These are phyloP conservation scores for Platysteira castanea DNA, from an alignment of 2,113 vertebrate genomes.

Conservation along the genomic window DNA sequence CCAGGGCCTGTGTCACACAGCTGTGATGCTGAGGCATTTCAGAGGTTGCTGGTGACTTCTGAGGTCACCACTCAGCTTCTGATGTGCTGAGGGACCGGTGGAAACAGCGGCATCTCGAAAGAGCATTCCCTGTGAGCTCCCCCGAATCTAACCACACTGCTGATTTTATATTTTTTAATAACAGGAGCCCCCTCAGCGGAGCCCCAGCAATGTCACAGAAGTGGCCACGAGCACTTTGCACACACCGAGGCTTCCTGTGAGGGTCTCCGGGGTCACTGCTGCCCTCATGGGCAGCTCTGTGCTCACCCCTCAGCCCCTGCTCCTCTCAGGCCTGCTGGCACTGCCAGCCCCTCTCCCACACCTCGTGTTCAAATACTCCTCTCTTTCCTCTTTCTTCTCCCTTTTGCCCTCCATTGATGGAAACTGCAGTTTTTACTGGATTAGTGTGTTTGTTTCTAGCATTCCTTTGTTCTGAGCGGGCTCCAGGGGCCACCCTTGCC, in stretches of 20 bases:
- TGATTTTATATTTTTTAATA: not conserved
- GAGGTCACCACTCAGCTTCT: not conserved
- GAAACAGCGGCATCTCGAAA: not conserved
- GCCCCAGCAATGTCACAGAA: not conserved
- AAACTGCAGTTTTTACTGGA: not conserved
- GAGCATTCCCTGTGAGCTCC: not conserved
- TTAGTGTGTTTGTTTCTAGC: not conserved
- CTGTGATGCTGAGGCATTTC: not conserved
- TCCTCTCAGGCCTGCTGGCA: not conserved
- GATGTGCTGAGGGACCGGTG: not conserved
- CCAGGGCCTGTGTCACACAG: not conserved
- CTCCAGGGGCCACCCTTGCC: not conserved
- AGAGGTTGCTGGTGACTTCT: not conserved
- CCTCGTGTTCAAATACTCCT: not conserved
- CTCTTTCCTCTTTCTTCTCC: not conserved
- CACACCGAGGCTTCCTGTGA: rapidly evolving
- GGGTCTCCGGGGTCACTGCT: not conserved
- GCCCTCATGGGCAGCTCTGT: not conserved
- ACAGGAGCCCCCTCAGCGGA: not conserved
- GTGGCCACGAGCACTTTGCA: not conserved
- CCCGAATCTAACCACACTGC: not conserved
- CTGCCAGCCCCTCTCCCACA: not conserved
- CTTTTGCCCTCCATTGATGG: not conserved
- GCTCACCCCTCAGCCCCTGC: not conserved
- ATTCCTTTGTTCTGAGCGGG: not conserved